A percentile compares a stretch with the other conserved stretches of the same genome.
phyloP scores from a whole-genome alignment of 30 jellyfish, hydroid and myxozoan genomes.

The Aurelia sp. region DNA sequence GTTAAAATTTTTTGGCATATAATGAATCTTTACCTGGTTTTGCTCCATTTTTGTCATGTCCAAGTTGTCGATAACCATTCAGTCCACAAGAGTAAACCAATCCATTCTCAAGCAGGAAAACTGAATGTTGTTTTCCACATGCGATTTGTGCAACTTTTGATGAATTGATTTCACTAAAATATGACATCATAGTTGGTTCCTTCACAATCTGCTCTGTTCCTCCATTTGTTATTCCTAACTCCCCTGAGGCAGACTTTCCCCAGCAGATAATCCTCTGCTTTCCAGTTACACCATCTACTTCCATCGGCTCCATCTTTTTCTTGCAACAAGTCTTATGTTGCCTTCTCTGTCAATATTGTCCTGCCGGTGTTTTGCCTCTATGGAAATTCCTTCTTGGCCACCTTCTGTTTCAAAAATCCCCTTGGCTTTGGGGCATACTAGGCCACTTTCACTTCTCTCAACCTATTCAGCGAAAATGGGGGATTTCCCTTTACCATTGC shows the following conservation, averaged over 20 bases:
- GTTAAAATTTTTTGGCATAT: no score
- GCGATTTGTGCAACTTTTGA: slow-evolving; percentile 40
- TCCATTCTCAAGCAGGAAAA: slow-evolving; percentile 63
- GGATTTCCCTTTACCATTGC: no score
- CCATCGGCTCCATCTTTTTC: slow-evolving; percentile 38
- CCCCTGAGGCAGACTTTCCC: slow-evolving; percentile 62
- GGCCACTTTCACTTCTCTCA: no score
- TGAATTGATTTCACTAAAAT: not conserved
- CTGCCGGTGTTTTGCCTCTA: no score
- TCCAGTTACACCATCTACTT: slow-evolving; percentile 5
- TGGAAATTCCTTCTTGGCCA: no score
- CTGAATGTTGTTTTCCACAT: slow-evolving; percentile 81
- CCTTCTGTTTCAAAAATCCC: no score
- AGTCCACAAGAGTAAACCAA: slow-evolving; percentile 83
- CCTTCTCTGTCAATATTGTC: no score
- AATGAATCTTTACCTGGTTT: slow-evolving; percentile 38
- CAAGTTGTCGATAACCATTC: slow-evolving; percentile 70
- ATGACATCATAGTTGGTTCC: slow-evolving; percentile 18
- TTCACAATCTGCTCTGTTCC: slow-evolving; percentile 1
- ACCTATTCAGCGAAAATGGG: no score
- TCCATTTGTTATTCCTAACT: slow-evolving; percentile 9
- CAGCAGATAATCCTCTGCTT: slow-evolving; percentile 42
- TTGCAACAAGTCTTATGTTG: no score
- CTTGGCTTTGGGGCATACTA: no score
- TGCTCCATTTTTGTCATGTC: not conserved